Evolutionary conservation across 2,797 vertebrate genomes (phyloP).

Genomic region (Pelobates cultripes): DNA sequence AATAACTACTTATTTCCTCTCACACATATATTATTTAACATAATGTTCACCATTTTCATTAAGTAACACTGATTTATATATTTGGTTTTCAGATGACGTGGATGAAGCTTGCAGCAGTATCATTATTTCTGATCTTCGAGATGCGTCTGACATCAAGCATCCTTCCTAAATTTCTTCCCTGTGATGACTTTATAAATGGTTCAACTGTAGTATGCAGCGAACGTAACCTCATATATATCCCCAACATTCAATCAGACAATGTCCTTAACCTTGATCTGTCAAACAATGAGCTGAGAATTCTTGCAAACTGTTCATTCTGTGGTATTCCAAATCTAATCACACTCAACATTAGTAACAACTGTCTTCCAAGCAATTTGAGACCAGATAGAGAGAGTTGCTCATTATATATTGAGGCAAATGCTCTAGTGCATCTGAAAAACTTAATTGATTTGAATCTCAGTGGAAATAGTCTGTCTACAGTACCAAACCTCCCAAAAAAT

Average conservation of each 20-base stretch:
- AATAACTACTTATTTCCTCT: too few species aligned
- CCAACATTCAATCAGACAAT: constrained; percentile 58
- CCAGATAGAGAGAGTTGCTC: constrained; percentile 64
- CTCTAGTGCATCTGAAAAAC: constrained; percentile 69
- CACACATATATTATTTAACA: too few species aligned
- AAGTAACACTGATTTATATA: background rate
- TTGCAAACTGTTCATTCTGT: constrained; percentile 61
- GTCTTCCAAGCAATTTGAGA: constrained; percentile 67
- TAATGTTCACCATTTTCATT: background rate
- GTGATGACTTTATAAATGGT: constrained; percentile 67
- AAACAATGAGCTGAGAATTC: constrained; percentile 65
- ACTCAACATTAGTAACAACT: constrained; percentile 78
- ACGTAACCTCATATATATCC: constrained; percentile 68
- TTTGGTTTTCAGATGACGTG: background rate
- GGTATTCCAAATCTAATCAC: constrained; percentile 68
- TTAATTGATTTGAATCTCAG: constrained; percentile 72
- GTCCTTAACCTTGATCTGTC: constrained; percentile 71
- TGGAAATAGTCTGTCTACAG: constrained; percentile 75
- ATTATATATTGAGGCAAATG: constrained; percentile 69
- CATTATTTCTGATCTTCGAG: constrained; percentile 8
- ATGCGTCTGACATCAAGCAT: constrained; percentile 58
- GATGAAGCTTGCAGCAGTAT: background rate
- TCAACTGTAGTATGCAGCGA: constrained; percentile 71
- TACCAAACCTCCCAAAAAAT: constrained; percentile 75
- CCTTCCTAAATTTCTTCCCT: constrained; percentile 79